Conservation (phyloP, 2,888 invertebrate species). For the Pristionchus japonicus region DNA sequence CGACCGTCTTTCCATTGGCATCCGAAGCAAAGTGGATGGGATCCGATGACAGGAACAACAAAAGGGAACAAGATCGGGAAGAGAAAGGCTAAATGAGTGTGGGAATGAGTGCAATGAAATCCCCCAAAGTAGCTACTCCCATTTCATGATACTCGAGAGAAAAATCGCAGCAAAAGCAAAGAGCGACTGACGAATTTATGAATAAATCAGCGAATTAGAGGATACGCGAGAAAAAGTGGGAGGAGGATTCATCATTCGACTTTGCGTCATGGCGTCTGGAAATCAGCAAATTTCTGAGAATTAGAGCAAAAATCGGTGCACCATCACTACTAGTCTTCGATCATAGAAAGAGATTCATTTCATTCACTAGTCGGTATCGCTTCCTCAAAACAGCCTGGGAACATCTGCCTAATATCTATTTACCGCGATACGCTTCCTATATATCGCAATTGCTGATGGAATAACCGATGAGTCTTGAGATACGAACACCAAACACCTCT, state of each 20-base stretch:
- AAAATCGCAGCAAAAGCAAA: neutral
- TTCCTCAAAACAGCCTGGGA: neutral
- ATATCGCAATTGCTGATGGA: neutral
- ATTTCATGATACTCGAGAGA: neutral
- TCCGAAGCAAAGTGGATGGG: neutral
- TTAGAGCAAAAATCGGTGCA: neutral
- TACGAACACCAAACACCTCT: neutral
- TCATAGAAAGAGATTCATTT: neutral
- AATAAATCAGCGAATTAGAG: neutral
- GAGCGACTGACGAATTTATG: neutral
- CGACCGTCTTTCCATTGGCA: neutral
- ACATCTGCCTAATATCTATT: slow-evolving; percentile 5
- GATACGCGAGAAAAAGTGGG: neutral
- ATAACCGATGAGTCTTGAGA: neutral
- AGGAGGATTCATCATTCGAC: neutral
- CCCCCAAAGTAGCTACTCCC: neutral
- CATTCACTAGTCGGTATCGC: neutral
- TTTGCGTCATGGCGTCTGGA: neutral
- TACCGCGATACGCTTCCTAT: neutral
- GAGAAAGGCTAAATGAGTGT: neutral
- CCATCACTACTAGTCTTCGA: neutral
- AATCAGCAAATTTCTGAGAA: neutral
- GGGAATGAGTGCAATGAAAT: neutral
- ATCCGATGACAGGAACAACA: neutral
- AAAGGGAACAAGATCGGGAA: neutral